Conservation (phyloP, 2,888 invertebrate species). For the Lithodes maja region DNA sequence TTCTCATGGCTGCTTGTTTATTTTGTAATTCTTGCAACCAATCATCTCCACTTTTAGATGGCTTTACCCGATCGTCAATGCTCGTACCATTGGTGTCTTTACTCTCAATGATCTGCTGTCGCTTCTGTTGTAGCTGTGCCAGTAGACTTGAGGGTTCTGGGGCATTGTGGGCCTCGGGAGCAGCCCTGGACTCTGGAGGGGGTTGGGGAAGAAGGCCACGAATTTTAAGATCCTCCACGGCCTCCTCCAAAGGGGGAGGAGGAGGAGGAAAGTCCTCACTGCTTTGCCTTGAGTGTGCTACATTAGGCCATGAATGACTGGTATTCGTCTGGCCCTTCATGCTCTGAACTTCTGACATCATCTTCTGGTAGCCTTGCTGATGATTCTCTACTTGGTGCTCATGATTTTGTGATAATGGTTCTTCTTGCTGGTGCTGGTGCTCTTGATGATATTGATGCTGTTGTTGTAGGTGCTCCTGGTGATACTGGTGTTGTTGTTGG, state of each 20-base stretch:
- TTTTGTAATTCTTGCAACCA: slow-evolving; percentile 88
- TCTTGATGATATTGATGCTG: slow-evolving; percentile 36
- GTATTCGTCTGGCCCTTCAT: slow-evolving; percentile 22
- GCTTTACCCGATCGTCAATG: slow-evolving; percentile 58
- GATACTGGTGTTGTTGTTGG: slow-evolving; percentile 34
- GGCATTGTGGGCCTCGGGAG: slow-evolving; percentile 44
- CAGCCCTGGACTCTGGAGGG: slow-evolving; percentile 53
- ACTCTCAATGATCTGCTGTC: slow-evolving; percentile 76
- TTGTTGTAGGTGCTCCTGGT: slow-evolving; percentile 75
- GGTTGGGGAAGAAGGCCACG: slow-evolving; percentile 62
- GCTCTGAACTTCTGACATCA: neutral
- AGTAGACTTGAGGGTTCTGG: slow-evolving; percentile 70
- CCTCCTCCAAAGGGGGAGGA: slow-evolving; percentile 76
- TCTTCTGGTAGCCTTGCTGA: slow-evolving; percentile 27
- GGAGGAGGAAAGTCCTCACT: slow-evolving; percentile 94
- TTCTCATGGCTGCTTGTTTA: slow-evolving; percentile 79
- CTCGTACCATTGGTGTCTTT: slow-evolving; percentile 66
- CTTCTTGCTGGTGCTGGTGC: neutral
- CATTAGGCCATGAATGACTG: slow-evolving; percentile 83
- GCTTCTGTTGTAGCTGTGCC: slow-evolving; percentile 72
- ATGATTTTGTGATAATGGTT: slow-evolving; percentile 1
- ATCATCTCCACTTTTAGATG: slow-evolving; percentile 77
- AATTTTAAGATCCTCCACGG: slow-evolving; percentile 69
- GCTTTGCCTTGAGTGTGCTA: slow-evolving; percentile 87
- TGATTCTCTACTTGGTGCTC: slow-evolving; percentile 33